phyloP scores from a whole-genome alignment of 2,888 invertebrate species.

The Tethea ocularis region DNA sequence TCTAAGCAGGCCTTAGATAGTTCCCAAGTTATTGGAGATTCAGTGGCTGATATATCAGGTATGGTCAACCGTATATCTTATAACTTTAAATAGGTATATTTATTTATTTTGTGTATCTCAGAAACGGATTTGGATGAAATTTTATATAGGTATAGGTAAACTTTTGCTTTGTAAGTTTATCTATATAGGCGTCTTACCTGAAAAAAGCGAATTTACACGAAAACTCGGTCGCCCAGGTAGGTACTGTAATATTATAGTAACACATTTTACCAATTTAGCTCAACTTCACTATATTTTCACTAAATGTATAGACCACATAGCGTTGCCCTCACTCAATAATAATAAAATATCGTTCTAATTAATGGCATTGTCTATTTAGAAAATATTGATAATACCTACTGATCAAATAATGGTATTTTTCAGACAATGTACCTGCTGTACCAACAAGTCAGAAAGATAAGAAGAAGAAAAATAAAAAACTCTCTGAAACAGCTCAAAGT shows the following conservation, averaged over 20 bases:
- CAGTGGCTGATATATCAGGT: not conserved
- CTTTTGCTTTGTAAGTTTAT: too few relatives aligned
- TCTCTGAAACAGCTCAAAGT: conserved; percentile 18
- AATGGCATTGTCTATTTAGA: not conserved
- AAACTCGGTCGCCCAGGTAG: too few relatives aligned
- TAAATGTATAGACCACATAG: too few relatives aligned
- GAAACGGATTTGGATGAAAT: too few relatives aligned
- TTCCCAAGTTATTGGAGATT: not conserved
- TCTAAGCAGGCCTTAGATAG: not conserved
- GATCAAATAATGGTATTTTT: not conserved
- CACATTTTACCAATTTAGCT: not conserved
- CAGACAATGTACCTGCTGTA: conserved; percentile 3
- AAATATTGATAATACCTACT: not conserved
- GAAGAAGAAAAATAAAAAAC: conserved; percentile 12
- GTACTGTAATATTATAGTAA: not conserved
- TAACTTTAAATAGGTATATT: too few relatives aligned
- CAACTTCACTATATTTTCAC: too few relatives aligned
- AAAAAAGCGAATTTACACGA: too few relatives aligned
- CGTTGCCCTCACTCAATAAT: too few relatives aligned
- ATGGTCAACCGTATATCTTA: not conserved
- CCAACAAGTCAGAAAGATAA: conserved; percentile 6
- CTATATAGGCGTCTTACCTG: too few relatives aligned
- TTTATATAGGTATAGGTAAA: too few relatives aligned
- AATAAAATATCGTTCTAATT: not conserved
- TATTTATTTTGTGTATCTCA: too few relatives aligned